Percentiles rank a stretch among this genome's conserved stretches.
phyloP scores from a whole-genome alignment of 2,888 invertebrate genomes.

The Dicranocentrus wangi region DNA sequence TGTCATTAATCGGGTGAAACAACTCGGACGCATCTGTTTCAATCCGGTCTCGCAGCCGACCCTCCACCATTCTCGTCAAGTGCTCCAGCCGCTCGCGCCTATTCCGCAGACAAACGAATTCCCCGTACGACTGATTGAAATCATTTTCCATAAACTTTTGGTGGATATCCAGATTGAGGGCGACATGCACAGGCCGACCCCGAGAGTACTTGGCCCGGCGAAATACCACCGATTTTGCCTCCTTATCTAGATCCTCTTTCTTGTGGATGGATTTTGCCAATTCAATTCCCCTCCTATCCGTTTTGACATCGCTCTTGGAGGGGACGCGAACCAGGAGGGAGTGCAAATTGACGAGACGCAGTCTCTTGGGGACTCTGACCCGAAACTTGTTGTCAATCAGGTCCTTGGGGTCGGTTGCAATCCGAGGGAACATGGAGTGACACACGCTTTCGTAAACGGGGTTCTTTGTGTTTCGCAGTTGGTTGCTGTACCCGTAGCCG shows the following conservation, averaged over 20 bases:
- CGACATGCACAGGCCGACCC: slow-evolving; percentile 64
- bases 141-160: slow-evolving; percentile 69
- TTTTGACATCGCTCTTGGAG: background rate
- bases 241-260: slow-evolving; percentile 32
- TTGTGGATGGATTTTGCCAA: background rate
- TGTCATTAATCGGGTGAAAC: slow-evolving; percentile 50
- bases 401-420: slow-evolving; percentile 57
- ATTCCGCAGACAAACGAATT: slow-evolving; percentile 64
- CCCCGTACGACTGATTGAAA: slow-evolving; percentile 69
- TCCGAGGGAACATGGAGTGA: slow-evolving; percentile 69
- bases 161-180: slow-evolving; percentile 67
- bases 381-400: slow-evolving; percentile 60
- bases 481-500: slow-evolving; percentile 67
- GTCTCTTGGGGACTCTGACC: slow-evolving; percentile 56
- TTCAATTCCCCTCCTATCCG: background rate
- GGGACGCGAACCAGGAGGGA: slow-evolving; percentile 61
- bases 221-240: slow-evolving; percentile 57
- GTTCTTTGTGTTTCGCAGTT: slow-evolving; percentile 64
- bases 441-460: slow-evolving; percentile 60
- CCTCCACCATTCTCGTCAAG: slow-evolving; percentile 58
- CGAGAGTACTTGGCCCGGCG: slow-evolving; percentile 62
- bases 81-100: slow-evolving; percentile 59
- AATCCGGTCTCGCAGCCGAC: slow-evolving; percentile 60
- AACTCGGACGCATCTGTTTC: slow-evolving; percentile 59
- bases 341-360: slow-evolving; percentile 59